Evolutionary conservation across 2,797 vertebrate species (phyloP).

Genomic region (Liasis olivaceus): DNA sequence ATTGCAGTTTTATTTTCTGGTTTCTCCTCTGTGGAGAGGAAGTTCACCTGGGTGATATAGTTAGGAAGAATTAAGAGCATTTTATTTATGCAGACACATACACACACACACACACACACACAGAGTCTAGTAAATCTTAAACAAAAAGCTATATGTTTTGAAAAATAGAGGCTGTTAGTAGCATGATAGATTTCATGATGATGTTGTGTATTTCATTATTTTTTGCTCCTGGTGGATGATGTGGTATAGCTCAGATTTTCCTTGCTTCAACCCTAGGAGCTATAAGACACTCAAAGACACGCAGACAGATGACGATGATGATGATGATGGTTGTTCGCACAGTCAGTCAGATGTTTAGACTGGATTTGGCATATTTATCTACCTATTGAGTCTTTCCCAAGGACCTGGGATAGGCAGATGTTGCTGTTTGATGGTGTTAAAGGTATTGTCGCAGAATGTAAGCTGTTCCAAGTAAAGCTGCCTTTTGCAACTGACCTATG

Average conservation of each 20-base stretch:
- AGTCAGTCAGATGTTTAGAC: not conserved
- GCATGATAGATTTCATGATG: not conserved
- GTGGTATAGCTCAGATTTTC: not conserved
- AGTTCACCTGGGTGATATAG: slow-evolving; percentile 38
- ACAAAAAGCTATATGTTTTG: not conserved
- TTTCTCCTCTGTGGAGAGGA: slow-evolving; percentile 28
- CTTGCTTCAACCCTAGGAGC: not conserved
- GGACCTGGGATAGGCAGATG: not conserved
- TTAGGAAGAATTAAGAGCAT: slow-evolving; percentile 2
- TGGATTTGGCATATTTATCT: not conserved
- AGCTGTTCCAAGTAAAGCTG: not conserved
- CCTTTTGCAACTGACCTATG: not conserved
- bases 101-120: not conserved
- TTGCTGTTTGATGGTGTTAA: not conserved
- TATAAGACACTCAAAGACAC: not conserved
- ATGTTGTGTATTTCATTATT: not conserved
- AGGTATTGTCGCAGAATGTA: not conserved
- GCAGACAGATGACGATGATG: not conserved
- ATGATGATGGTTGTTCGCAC: not conserved
- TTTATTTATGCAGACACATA: not conserved
- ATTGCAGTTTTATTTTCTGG: slow-evolving; percentile 40
- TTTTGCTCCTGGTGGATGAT: not conserved
- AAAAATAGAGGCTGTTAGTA: not conserved
- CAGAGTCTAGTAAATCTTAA: not conserved
- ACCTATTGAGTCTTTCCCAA: not conserved